Base-by-base conservation (phyloP, 2,113 vertebrate genomes). In the Toxotes chatareus region DNA sequence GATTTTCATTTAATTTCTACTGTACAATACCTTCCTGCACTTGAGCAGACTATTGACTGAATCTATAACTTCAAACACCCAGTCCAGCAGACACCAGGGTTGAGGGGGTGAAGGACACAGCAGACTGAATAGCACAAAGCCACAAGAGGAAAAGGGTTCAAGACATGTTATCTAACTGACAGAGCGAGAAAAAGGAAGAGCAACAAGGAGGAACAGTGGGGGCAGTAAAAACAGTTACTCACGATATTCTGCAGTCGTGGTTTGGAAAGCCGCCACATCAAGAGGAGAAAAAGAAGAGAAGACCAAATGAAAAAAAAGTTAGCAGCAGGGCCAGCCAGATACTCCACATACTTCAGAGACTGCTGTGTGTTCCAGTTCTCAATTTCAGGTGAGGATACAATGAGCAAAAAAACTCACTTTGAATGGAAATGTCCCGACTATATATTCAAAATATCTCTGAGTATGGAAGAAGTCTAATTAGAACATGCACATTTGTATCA, bases 231-330 rank as follows among this genome's bases (percentile, higher is more conserved):
- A 78, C 31, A 44, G 21, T 78, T 97, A 97, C 97, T 97, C 95
- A 97, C 97, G 96, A 97, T 95, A 97, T 97, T 92, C 97, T 97
- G 90, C 73, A 85, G 88, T 57, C 42, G 72, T 77, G 80, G 88
- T 85, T 84, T 85, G 86, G 80, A 82, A 61, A 53, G 65, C 71
- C 49, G 73, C 85, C 88, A 87, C 34, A 8, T 8, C 17, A 56
- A 70, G 38, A 83, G 47, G 46, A 77, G 56, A 85, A 47, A 68
- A 40, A 83, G 47, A 67, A 67, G 44, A 72, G 61, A 62, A 72
- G 21, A 86, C 9, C 74, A 75, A 84, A 80, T 47, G 31, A 73
- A 82, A 84, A 40, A 80, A 5, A 87, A 66, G 87, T 90, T 55
- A 93, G 73, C 66, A 83, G 70, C 42, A 79, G 59, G 21, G 53